Evolutionary conservation across 23 tunicate species (phyloP).

Genomic region (Pegea sp.): DNA sequence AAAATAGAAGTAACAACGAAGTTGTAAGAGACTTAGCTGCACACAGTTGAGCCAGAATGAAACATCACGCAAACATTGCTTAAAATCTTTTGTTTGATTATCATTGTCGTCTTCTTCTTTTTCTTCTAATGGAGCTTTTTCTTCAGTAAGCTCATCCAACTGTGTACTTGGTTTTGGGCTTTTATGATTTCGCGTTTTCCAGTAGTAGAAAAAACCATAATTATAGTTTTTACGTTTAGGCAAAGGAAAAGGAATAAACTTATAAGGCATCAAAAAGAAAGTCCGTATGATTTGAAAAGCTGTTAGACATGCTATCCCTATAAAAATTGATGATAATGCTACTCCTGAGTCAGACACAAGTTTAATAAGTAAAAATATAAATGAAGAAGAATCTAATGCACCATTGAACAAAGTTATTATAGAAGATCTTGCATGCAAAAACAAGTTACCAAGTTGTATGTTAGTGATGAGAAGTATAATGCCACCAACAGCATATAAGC

Average conservation of each 20-base stretch:
- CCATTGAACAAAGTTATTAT: slow-evolving; percentile 69
- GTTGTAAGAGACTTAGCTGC: slow-evolving; percentile 53
- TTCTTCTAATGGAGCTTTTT: slow-evolving; percentile 1
- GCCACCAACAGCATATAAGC: slow-evolving; percentile 55
- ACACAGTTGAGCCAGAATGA: slow-evolving; percentile 40
- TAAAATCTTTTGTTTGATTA: too few species aligned
- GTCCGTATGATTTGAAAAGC: slow-evolving; percentile 42
- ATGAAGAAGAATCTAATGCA: slow-evolving; percentile 71
- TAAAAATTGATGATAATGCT: slow-evolving; percentile 25
- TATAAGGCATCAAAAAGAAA: slow-evolving; percentile 37
- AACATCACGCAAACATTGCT: slow-evolving; percentile 7
- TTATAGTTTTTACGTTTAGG: slow-evolving; percentile 11
- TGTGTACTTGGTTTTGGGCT: background rate
- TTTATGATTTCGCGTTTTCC: background rate
- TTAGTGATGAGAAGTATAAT: slow-evolving; percentile 58
- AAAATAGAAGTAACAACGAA: slow-evolving; percentile 68
- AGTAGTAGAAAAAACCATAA: slow-evolving; percentile 36
- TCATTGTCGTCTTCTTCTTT: too few species aligned
- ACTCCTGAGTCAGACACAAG: slow-evolving; percentile 32
- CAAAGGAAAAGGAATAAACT: slow-evolving; percentile 47
- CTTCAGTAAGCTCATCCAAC: background rate
- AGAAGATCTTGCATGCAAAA: slow-evolving; percentile 35
- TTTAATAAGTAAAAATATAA: slow-evolving; percentile 53
- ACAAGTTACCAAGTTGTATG: slow-evolving; percentile 64
- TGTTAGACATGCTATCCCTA: slow-evolving; percentile 24